Base-by-base conservation (phyloP, 2,888 invertebrate species). In the Coenonympha glycerion region DNA sequence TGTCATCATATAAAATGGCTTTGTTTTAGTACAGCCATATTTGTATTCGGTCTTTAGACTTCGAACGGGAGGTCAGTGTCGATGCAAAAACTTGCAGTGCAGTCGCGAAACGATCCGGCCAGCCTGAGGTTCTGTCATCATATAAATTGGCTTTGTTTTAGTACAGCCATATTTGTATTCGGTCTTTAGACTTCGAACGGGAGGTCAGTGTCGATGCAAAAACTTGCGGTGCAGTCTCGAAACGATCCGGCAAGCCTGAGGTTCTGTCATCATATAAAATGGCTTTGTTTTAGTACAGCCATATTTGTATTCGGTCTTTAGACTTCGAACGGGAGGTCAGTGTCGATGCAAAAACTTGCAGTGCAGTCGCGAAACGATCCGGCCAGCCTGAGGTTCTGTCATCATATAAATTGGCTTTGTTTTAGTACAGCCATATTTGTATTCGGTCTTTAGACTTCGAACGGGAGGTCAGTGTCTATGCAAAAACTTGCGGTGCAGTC, bases 291-390 rank as follows among this genome's bases (percentile, higher is more conserved):
- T n/a, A 18, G 33, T 16, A 3, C 15, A 15, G 13, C 2, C 15
- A 9, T 6, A 31, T 15, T 24, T 24, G 6, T 24, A 24, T n/a
- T n/a, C n/a, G n/a, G n/a, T n/a, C n/a, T n/a, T n/a, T n/a, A n/a
- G n/a, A n/a, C n/a, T n/a, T n/a, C n/a, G n/a, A n/a, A n/a, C n/a
- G n/a, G n/a, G n/a, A n/a, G n/a, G n/a, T n/a, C n/a, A n/a, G n/a
- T n/a, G n/a, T n/a, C n/a, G n/a, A n/a, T n/a, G n/a, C n/a, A n/a
- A 55, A 55, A 55, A 52, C 19, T 6, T 57, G 67, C 68, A 63
- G 47, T 47, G 49, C 31, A 50, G 56, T 51, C 46, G 42, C 44
- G 53, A 53, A 47, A 47, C 48, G 52, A 40, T 39, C 42, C 13
- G 33, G 30, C 9, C 8, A 42, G 33, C 47, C 55, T 49, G 11